These are phyloP conservation scores for Apamea epomidion DNA, from an alignment of 2,888 invertebrate genomes.

Conservation along the genomic window DNA sequence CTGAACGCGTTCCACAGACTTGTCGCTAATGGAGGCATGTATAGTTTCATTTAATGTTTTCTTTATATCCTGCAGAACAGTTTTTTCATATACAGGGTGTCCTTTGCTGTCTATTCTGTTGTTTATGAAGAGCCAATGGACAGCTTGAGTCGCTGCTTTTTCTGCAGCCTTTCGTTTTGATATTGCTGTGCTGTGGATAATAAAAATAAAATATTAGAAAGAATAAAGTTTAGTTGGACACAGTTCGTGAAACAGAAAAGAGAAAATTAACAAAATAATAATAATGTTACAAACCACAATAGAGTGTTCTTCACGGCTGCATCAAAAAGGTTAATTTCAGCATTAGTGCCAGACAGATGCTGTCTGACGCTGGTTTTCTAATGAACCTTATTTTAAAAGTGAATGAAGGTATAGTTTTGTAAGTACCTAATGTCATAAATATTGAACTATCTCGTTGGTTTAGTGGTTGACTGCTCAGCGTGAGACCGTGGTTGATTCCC, in stretches of 20 bases:
- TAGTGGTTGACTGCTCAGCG: not conserved
- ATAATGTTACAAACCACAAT: too few species aligned
- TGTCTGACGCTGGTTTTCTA: too few species aligned
- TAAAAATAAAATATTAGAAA: not conserved
- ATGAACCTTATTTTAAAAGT: too few species aligned
- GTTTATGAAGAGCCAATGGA: constrained; percentile 89
- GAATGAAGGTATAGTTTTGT: not conserved
- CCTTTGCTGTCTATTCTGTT: constrained; percentile 87
- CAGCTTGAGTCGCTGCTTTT: constrained; percentile 88
- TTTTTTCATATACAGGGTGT: constrained; percentile 85
- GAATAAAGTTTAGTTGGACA: too few species aligned
- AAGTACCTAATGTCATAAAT: not conserved
- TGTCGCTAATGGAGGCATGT: constrained; percentile 76
- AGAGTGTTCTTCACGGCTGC: too few species aligned
- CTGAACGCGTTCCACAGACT: constrained; percentile 80
- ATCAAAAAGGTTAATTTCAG: too few species aligned
- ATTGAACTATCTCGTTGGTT: not conserved
- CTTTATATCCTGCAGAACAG: constrained; percentile 78
- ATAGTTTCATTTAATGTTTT: constrained; percentile 78
- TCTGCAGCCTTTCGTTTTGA: constrained; percentile 90
- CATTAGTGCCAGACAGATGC: too few species aligned
- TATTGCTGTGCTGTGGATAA: constrained; percentile 79
- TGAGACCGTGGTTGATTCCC: not conserved
- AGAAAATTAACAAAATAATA: too few species aligned
- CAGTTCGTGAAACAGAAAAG: too few species aligned